Evolutionary conservation across 2,888 invertebrate species (phyloP).

Genomic region (Melanchra persicariae): DNA sequence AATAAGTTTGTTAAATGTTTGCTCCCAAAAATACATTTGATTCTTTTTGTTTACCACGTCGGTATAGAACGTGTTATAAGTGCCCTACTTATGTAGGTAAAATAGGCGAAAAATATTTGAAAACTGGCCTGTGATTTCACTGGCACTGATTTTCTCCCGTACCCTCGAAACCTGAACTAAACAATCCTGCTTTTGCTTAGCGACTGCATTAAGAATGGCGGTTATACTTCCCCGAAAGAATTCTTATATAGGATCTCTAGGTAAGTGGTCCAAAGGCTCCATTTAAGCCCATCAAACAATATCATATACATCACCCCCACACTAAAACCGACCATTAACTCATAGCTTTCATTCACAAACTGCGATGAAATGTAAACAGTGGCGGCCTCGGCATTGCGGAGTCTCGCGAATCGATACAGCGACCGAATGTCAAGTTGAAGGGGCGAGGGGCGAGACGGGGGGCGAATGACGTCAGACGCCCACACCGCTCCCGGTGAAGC

Average conservation of each 20-base stretch:
- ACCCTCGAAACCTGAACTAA: neutral
- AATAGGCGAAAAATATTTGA: neutral
- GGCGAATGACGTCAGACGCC: constrained; percentile 78
- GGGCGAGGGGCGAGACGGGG: constrained; percentile 52
- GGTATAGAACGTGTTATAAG: no score
- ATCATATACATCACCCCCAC: constrained; percentile 16
- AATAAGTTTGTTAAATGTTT: constrained; percentile 5
- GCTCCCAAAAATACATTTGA: no score
- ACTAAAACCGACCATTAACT: constrained; percentile 40
- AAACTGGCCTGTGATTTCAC: neutral
- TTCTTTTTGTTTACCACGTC: neutral
- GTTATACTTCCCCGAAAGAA: neutral
- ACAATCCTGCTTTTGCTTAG: neutral
- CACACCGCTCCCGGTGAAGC: constrained; percentile 67
- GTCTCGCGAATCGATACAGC: constrained; percentile 76
- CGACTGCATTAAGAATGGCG: neutral
- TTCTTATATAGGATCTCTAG: neutral
- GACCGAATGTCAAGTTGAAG: constrained; percentile 83
- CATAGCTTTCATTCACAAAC: constrained; percentile 70
- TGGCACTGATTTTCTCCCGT: neutral
- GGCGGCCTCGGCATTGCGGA: constrained; percentile 75
- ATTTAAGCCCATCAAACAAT: constrained; percentile 10
- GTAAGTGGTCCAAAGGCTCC: neutral
- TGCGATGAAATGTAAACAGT: constrained; percentile 72
- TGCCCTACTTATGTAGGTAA: no score